phyloP scores from a whole-genome alignment of 2,113 vertebrate genomes.

The Chloroceryle aenea region DNA sequence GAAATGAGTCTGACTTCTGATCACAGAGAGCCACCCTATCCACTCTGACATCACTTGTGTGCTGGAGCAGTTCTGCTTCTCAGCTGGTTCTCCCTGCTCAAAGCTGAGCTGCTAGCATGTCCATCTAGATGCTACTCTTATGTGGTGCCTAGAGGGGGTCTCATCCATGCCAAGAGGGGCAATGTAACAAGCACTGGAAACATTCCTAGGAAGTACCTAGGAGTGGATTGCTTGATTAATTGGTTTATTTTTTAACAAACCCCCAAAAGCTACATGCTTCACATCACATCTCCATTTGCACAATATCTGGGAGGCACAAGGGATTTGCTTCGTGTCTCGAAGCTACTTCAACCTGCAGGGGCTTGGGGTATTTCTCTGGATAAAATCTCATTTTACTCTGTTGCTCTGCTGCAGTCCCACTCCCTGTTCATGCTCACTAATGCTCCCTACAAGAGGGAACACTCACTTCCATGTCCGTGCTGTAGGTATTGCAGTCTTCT shows the following conservation, averaged over 20 bases:
- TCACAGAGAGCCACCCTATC: neutral
- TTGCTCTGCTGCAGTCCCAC: neutral
- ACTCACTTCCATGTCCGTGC: neutral
- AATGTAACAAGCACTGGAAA: neutral
- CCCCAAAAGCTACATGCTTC: neutral
- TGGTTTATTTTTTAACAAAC: neutral
- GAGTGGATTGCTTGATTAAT: neutral
- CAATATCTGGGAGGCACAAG: neutral
- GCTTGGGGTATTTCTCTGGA: neutral
- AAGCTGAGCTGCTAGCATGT: neutral
- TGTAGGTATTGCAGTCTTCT: neutral
- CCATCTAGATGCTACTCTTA: neutral
- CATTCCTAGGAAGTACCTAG: neutral
- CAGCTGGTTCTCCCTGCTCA: neutral
- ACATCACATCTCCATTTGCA: neutral
- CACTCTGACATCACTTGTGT: neutral
- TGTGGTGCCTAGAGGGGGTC: neutral
- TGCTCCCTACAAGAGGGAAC: neutral
- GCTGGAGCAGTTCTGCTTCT: neutral
- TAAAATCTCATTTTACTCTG: neutral
- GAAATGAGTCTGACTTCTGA: neutral
- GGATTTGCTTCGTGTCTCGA: neutral
- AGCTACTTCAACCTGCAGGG: neutral
- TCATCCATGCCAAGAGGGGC: neutral
- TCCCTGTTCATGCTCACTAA: neutral